These are phyloP conservation scores for Tenualosa thibaudeaui DNA, from an alignment of 2,797 vertebrate species.

Conservation along the genomic window DNA sequence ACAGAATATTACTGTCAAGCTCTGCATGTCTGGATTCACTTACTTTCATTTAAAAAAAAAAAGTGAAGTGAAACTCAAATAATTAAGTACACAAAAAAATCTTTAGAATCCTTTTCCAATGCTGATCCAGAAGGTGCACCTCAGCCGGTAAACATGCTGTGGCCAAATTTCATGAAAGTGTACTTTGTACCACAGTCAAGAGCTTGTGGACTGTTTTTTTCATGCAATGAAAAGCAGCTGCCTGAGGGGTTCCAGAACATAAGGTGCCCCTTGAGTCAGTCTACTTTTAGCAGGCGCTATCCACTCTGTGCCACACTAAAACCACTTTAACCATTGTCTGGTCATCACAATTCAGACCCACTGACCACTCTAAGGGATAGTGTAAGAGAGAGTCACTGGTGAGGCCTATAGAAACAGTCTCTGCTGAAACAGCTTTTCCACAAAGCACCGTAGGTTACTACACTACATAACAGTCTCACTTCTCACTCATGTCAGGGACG, in stretches of 20 bases:
- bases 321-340: not conserved
- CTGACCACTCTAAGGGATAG: not conserved
- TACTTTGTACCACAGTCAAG: constrained; percentile 1
- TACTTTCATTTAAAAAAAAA: not conserved
- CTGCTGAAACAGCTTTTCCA: no score
- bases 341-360: not conserved
- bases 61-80: not conserved
- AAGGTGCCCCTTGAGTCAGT: not conserved
- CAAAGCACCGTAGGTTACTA: no score
- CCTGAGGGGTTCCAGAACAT: not conserved
- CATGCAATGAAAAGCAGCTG: not conserved
- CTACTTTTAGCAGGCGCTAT: not conserved
- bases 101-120: not conserved
- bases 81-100: not conserved
- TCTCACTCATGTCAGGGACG: no score
- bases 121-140: not conserved
- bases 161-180: not conserved
- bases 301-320: not conserved
- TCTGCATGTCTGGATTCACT: not conserved
- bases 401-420: no score
- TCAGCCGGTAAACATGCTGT: not conserved
- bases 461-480: no score
- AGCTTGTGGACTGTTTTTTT: not conserved
- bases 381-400: no score
- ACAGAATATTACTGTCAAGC: not conserved